Percentiles rank a stretch among this genome's conserved stretches.
phyloP scores from a whole-genome alignment of 2,888 invertebrate genomes.

The Mactromeris polynyma region DNA sequence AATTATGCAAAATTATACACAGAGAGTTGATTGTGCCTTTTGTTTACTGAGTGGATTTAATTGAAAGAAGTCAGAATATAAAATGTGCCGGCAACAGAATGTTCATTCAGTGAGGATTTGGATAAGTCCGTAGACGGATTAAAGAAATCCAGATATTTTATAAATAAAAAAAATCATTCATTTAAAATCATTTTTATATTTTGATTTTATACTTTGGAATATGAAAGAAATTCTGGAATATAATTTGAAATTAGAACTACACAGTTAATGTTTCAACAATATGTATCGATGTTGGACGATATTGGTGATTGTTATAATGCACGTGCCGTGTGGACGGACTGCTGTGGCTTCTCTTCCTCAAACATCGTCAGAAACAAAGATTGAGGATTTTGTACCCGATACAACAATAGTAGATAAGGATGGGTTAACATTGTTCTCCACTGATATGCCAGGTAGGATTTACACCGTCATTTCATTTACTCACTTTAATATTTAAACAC shows the following conservation, averaged over 20 bases:
- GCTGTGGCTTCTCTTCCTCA: constrained; percentile 29
- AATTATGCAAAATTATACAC: constrained; percentile 57
- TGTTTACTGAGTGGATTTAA: constrained; percentile 44
- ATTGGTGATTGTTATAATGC: constrained; percentile 32
- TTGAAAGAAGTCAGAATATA: constrained; percentile 28
- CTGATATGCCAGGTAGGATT: constrained; percentile 36
- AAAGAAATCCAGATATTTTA: neutral
- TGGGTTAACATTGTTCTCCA: constrained; percentile 16
- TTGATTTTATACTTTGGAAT: constrained; percentile 18
- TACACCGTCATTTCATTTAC: neutral
- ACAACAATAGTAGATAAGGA: neutral
- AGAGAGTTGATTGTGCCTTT: constrained; percentile 31
- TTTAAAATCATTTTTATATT: neutral
- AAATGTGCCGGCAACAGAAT: constrained; percentile 7
- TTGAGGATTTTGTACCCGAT: neutral
- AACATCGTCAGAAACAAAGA: constrained; percentile 2
- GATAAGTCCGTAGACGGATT: constrained; percentile 21
- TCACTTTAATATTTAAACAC: neutral
- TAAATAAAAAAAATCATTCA: neutral
- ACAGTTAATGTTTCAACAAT: constrained; percentile 38
- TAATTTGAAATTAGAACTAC: constrained; percentile 30
- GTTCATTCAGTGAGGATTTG: constrained; percentile 23
- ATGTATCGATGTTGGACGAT: constrained; percentile 46
- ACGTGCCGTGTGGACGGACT: constrained; percentile 18
- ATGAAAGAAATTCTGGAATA: constrained; percentile 26